A percentile compares a stretch with the other conserved stretches of the same genome.
Evolutionary conservation across 2,888 invertebrate species (phyloP).

Genomic region (Phengaris alcon): DNA sequence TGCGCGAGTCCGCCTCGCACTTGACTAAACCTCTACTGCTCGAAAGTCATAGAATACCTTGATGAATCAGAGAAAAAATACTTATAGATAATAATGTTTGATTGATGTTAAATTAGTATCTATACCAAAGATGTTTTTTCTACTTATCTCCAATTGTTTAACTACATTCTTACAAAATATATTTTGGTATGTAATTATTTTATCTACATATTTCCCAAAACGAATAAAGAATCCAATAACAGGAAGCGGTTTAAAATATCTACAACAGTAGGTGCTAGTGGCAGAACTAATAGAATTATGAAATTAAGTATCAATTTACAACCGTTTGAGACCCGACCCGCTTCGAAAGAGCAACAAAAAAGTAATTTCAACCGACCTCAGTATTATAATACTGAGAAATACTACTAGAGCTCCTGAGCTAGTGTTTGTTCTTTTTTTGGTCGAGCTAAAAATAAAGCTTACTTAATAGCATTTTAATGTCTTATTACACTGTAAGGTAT

Average conservation of each 20-base stretch:
- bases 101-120: too few relatives aligned
- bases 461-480: neutral
- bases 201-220: neutral
- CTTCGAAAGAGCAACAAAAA: slow-evolving; percentile 4
- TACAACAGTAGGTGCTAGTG: neutral
- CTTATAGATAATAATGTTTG: too few relatives aligned
- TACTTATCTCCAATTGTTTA: too few relatives aligned
- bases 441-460: neutral
- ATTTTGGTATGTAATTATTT: too few relatives aligned
- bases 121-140: too few relatives aligned
- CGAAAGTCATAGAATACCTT: too few relatives aligned
- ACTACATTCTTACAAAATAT: too few relatives aligned
- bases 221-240: neutral
- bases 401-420: neutral
- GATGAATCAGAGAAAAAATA: too few relatives aligned
- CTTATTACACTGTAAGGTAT: neutral
- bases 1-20: too few relatives aligned
- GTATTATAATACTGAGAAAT: slow-evolving; percentile 11
- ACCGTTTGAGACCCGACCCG: slow-evolving; percentile 2
- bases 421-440: slow-evolving; percentile 11
- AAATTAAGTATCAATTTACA: neutral
- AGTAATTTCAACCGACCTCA: slow-evolving; percentile 6
- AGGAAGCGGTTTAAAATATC: neutral
- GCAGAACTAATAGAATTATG: slow-evolving; percentile 17
- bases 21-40: too few relatives aligned